Evolutionary conservation across 2,797 vertebrate genomes (phyloP), one percentile per base, ranked within the genome.

Genomic region (Xenops minutus): DNA sequence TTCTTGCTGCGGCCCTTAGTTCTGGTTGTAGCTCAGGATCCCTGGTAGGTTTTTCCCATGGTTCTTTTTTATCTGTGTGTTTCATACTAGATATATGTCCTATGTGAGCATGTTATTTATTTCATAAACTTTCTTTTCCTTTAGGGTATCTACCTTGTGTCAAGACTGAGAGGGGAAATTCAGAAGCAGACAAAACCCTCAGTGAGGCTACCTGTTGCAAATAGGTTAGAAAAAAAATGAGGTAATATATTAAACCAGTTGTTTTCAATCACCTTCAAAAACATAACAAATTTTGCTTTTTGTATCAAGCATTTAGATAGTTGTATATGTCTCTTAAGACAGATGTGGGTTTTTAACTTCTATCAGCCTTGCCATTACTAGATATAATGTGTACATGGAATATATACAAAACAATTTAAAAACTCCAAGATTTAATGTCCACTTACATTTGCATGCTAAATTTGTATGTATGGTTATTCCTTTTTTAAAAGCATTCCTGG

Each of bases 401-500:
- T 69, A 67, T 20, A 59, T 26, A 64, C 17, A 61, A 79, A 89
- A 68, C 34, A 64, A 71, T 87, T 87, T 20, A 14, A 77, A 89
- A 83, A 2, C 37, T 27, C 51, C 48, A 73, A 73, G 85, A 93
- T 88, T 95, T 83, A 95, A 52, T 72, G 77, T 58, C 79, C 79
- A 83, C 68, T 96, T 94, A 72, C 20, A 48, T 43, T 85, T 80
- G 43, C 30, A 21, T 58, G n/a, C 54, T 56, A 89, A 36, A 93
- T 93, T 75, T 75, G 58, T 91, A 86, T 43, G 26, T 66, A 88
- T 41, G 62, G 9, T 39, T 95, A 48, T 93, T 85, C 69, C 76
- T 89, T 92, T 91, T 83, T 85, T 94, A 88, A 96, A 88, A 95
- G 94, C 62, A 55, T 81, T 88, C 30, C 16, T 54, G 58, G 52